phyloP scores from a whole-genome alignment of 2,797 vertebrate genomes.

The Poecilia picta region DNA sequence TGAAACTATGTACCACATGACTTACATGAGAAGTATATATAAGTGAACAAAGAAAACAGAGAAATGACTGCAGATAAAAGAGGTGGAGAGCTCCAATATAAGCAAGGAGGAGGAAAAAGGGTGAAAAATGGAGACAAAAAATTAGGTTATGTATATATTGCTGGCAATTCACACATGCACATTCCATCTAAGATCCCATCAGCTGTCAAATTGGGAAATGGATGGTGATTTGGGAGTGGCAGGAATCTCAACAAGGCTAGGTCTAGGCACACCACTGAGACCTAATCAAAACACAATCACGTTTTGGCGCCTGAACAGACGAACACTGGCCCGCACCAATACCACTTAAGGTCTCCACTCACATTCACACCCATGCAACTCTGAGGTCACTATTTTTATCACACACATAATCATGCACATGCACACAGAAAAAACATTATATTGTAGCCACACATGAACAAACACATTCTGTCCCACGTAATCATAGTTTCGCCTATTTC shows the following conservation, averaged over 20 bases:
- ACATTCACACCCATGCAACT: slow-evolving; percentile 53
- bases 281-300: slow-evolving; percentile 84
- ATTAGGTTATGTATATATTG: slow-evolving; percentile 89
- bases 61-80: slow-evolving; percentile 42
- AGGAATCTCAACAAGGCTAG: slow-evolving; percentile 75
- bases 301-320: slow-evolving; percentile 71
- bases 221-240: slow-evolving; percentile 74
- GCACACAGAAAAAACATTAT: slow-evolving; percentile 64
- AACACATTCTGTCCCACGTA: slow-evolving; percentile 63
- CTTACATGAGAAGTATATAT: slow-evolving; percentile 33
- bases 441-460: slow-evolving; percentile 66
- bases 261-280: slow-evolving; percentile 74
- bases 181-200: slow-evolving; percentile 92
- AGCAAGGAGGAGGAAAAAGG: slow-evolving; percentile 27
- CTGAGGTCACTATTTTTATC: slow-evolving; percentile 45
- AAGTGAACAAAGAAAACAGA: slow-evolving; percentile 33
- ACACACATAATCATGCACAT: slow-evolving; percentile 67
- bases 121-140: slow-evolving; percentile 73
- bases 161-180: slow-evolving; percentile 87
- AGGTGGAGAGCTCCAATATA: slow-evolving; percentile 40
- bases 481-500: slow-evolving; percentile 61
- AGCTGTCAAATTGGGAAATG: slow-evolving; percentile 89
- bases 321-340: slow-evolving; percentile 50
- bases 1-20: slow-evolving; percentile 41
- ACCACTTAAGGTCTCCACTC: slow-evolving; percentile 49